phyloP scores from a whole-genome alignment of 2,113 vertebrate genomes.

The Pampusana beccarii region DNA sequence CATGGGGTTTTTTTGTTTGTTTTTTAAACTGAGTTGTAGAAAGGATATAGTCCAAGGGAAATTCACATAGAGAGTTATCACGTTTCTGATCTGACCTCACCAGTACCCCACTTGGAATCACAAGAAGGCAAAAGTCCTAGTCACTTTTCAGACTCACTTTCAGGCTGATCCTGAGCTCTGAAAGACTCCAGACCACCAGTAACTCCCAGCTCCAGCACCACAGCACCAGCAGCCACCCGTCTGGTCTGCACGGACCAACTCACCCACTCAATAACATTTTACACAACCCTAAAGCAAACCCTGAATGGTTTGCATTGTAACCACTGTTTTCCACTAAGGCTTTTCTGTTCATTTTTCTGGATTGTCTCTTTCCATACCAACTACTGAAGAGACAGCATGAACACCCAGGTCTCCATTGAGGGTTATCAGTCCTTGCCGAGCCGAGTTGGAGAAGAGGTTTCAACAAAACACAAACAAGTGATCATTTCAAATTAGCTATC shows the following conservation, averaged over 20 bases:
- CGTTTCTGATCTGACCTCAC: not conserved
- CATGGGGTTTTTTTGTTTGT: fast-evolving
- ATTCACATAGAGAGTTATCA: not conserved
- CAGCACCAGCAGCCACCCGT: not conserved
- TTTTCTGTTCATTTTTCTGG: not conserved
- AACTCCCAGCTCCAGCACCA: not conserved
- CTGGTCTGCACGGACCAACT: not conserved
- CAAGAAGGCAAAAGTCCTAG: not conserved
- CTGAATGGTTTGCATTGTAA: not conserved
- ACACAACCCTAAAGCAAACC: not conserved
- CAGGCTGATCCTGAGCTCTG: not conserved
- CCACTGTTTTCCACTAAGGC: fast-evolving
- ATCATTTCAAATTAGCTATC: not conserved
- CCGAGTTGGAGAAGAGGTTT: not conserved
- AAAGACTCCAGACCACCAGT: not conserved
- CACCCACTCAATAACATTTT: not conserved
- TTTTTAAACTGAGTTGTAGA: not conserved
- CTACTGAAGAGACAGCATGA: not conserved
- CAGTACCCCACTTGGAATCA: not conserved
- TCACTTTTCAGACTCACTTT: not conserved
- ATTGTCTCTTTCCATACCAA: not conserved
- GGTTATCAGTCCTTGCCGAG: not conserved
- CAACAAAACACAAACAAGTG: fast-evolving
- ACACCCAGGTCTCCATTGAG: not conserved
- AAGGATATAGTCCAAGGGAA: not conserved